Evolutionary conservation across 2,797 vertebrate genomes (phyloP).

Genomic region (Eurystomus glaucurus): DNA sequence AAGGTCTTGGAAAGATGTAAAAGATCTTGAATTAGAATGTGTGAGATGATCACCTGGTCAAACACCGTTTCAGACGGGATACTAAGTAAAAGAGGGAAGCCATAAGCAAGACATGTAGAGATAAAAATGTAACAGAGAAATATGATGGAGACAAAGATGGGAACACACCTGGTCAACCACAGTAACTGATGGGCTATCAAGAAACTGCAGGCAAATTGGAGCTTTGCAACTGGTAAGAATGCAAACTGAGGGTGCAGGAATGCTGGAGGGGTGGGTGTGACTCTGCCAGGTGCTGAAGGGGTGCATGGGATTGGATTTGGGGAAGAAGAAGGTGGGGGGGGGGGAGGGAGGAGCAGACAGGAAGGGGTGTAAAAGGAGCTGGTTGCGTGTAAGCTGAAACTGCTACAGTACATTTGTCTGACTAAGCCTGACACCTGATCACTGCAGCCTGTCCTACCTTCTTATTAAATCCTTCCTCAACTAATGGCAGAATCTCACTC

Average conservation of each 20-base stretch:
- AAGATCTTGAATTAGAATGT: background rate
- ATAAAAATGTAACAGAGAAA: background rate
- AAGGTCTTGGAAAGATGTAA: background rate
- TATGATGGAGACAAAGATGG: background rate
- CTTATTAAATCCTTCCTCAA: background rate
- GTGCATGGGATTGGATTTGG: background rate
- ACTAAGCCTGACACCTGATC: background rate
- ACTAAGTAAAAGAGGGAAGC: background rate
- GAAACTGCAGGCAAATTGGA: background rate
- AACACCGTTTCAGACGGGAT: background rate
- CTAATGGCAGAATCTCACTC: rapidly evolving
- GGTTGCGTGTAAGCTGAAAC: rapidly evolving
- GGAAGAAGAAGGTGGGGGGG: background rate
- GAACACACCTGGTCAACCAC: background rate
- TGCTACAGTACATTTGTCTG: background rate
- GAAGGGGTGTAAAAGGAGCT: background rate
- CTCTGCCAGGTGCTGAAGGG: background rate
- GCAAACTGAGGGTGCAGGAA: background rate
- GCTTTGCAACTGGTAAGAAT: background rate
- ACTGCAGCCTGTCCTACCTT: background rate
- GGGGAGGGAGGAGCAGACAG: background rate
- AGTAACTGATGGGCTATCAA: background rate
- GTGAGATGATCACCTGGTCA: background rate
- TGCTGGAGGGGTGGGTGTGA: background rate
- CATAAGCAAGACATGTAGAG: background rate